Percentiles rank a stretch among this genome's conserved stretches.
phyloP scores from a whole-genome alignment of 1,140 invertebrate species.

The Steinernema khuongi region DNA sequence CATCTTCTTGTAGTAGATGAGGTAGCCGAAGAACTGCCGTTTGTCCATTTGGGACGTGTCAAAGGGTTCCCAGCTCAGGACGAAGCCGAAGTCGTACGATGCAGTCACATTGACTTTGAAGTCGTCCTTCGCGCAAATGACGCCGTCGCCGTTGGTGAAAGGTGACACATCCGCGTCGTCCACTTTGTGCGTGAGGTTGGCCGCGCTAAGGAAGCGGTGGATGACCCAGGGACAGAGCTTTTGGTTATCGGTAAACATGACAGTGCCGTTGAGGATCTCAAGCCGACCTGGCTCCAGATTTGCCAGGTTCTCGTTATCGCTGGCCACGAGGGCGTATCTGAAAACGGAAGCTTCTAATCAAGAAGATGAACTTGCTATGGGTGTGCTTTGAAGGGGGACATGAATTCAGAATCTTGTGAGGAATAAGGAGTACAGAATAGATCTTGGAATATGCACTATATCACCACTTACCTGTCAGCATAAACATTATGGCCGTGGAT shows the following conservation, averaged over 20 bases:
- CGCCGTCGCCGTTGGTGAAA: neutral
- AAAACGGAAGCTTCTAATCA: too few species aligned
- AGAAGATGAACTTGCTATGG: too few species aligned
- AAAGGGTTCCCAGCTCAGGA: constrained; percentile 58
- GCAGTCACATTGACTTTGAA: constrained; percentile 63
- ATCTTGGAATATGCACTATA: too few species aligned
- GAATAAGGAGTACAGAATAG: too few species aligned
- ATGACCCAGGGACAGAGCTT: constrained; percentile 59
- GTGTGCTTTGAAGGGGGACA: too few species aligned
- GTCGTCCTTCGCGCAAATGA: neutral
- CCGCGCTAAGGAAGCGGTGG: neutral
- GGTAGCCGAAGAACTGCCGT: constrained; percentile 55
- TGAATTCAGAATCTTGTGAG: too few species aligned
- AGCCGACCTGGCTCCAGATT: neutral
- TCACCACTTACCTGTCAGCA: neutral
- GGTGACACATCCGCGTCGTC: constrained; percentile 65
- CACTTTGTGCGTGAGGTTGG: constrained; percentile 12
- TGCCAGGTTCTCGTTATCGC: neutral
- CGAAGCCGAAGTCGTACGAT: constrained; percentile 30
- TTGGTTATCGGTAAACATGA: constrained; percentile 69
- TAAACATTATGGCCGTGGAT: constrained; percentile 65
- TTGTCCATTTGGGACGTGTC: constrained; percentile 60
- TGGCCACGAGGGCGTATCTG: neutral
- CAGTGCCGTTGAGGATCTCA: constrained; percentile 53
- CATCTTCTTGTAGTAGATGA: constrained; percentile 56